phyloP scores from a whole-genome alignment of 2,888 invertebrate species.

The Amblyjoppa proteus region DNA sequence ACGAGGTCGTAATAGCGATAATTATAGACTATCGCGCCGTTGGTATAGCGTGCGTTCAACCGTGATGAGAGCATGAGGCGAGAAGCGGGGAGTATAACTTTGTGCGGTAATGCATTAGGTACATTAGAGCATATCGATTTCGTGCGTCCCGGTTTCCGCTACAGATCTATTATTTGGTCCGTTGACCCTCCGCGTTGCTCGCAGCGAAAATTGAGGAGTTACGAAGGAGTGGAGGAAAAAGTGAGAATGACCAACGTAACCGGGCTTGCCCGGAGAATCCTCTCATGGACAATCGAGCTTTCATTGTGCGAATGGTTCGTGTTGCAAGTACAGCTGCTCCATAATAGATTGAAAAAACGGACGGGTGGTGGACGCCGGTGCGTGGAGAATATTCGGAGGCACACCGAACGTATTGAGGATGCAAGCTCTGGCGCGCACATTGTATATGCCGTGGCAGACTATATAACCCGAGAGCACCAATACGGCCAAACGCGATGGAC shows the following conservation, averaged over 20 bases:
- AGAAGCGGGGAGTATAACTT: background rate
- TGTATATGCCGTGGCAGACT: background rate
- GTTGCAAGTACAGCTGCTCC: background rate
- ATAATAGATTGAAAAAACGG: background rate
- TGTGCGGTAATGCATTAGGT: background rate
- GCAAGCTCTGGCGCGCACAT: background rate
- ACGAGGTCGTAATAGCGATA: slow-evolving; percentile 4
- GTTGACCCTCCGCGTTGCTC: background rate
- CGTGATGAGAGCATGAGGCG: background rate
- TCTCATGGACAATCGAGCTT: background rate
- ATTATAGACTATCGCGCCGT: background rate
- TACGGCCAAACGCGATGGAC: slow-evolving; percentile 27
- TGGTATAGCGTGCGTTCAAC: background rate
- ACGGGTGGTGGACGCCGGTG: background rate
- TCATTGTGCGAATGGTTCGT: background rate
- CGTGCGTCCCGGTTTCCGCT: background rate
- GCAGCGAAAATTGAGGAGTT: too few relatives aligned
- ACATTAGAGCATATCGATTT: background rate
- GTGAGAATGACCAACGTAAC: too few relatives aligned
- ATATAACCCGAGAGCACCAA: slow-evolving; percentile 3
- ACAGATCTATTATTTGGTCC: background rate
- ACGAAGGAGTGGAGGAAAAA: too few relatives aligned
- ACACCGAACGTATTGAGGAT: background rate
- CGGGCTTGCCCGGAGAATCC: background rate
- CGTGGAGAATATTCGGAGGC: background rate